Base-by-base conservation (phyloP, 2,113 vertebrate species). In the Chaetodon auriga region DNA sequence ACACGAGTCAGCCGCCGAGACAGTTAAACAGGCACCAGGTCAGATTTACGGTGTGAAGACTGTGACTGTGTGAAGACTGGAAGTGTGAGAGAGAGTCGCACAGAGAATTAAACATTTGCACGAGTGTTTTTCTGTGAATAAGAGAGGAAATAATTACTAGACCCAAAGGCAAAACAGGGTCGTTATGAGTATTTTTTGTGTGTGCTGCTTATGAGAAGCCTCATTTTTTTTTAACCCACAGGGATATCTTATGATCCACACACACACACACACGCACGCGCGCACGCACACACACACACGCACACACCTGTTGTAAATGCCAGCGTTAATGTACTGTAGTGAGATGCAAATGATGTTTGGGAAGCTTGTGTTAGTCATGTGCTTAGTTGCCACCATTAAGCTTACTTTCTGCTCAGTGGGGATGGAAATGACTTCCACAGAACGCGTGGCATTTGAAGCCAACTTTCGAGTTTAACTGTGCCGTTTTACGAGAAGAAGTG, bases 301-400 rank as follows among this genome's bases (percentile, higher is more conserved):
- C 60, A 61, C 38, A 13, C 14, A 57, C 12, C 1, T 0, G 7
- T 9, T 46, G 36, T 45, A 80, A 78, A 87, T 78, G 54, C 23
- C 80, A 72, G 78, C 36, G 61, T 87, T 85, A 89, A 89, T 89
- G 87, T 83, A 53, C 81, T 86, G 81, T 63, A 84, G 38, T 38
- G 25, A 78, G 75, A 83, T 81, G 62, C 25, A 80, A 87, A 82
- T 80, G 68, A 73, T 82, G 70, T 82, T 80, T 74, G 73, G 46
- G 68, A 69, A 73, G 36, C 70, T 70, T 58, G 66, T 69, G 71
- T 72, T 48, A 68, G 68, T 81, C 72, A 73, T 79, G 74, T 76
- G 73, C 83, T 72, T 71, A 73, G 74, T 21, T 41, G 14, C 71
- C 25, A 43, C 51, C 81, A 86, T 79, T 81, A 88, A 58, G 55